A percentile compares a stretch with the other conserved stretches of the same genome.
Conservation (phyloP, 2,888 invertebrate species). For the Poecilobothrus nobilitatus region DNA sequence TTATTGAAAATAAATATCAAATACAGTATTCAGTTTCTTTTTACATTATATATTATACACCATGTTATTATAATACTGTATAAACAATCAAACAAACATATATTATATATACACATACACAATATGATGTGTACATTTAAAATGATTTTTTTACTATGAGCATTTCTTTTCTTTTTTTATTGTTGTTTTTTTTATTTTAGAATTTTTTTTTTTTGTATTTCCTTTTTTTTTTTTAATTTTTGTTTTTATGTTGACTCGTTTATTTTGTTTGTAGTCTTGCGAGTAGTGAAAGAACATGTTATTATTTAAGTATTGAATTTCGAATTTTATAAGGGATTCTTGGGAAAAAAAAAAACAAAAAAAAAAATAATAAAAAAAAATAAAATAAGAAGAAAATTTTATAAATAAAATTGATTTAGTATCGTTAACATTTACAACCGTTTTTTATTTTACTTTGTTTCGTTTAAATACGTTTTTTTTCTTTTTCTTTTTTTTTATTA, state of each 20-base stretch:
- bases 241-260: not conserved
- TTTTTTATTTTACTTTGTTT: not conserved
- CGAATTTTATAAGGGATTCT: not conserved
- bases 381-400: not conserved
- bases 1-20: too few species aligned
- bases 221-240: not conserved
- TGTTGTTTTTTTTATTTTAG: not conserved
- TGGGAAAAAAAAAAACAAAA: not conserved
- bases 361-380: not conserved
- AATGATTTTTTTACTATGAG: not conserved
- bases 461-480: not conserved
- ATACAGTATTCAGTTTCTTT: too few species aligned
- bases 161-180: not conserved
- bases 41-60: too few species aligned
- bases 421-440: not conserved
- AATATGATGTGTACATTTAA: not conserved
- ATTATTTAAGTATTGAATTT: not conserved
- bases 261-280: not conserved
- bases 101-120: too few species aligned
- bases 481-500: not conserved
- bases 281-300: not conserved
- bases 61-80: too few species aligned
- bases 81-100: too few species aligned
- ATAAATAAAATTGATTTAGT: slow-evolving; percentile 4
- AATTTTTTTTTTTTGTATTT: not conserved